Evolutionary conservation across 2,888 invertebrate species (phyloP).

Genomic region (Callyntrura sp.): DNA sequence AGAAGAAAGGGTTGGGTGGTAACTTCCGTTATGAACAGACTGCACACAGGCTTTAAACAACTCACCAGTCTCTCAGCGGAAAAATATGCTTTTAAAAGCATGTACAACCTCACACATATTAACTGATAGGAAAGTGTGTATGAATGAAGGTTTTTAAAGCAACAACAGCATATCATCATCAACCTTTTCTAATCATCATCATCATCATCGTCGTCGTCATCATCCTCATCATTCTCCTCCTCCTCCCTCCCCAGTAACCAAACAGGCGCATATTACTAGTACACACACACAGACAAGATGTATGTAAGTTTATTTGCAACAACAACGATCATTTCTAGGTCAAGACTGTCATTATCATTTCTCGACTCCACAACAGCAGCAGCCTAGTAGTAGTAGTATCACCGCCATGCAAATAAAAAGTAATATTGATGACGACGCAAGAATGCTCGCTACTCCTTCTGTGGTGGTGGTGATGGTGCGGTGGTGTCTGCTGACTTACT

Average conservation of each 20-base stretch:
- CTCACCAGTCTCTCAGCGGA: conserved; percentile 20
- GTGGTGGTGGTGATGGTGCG: neutral
- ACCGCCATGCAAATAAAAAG: conserved; percentile 15
- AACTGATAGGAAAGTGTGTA: neutral
- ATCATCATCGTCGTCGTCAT: neutral
- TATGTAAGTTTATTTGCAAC: neutral
- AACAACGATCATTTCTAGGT: conserved; percentile 60
- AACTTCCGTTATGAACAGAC: conserved; percentile 60
- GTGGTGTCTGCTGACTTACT: neutral
- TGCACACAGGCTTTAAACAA: neutral
- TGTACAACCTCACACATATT: neutral
- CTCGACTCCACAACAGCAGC: conserved; percentile 19
- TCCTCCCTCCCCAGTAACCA: too few species aligned
- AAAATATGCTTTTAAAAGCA: conserved; percentile 32
- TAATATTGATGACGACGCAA: conserved; percentile 40
- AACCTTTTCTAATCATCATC: neutral
- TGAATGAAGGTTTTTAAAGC: neutral
- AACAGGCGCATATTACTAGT: neutral
- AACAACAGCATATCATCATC: neutral
- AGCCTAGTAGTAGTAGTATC: neutral
- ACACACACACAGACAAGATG: neutral
- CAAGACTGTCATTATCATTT: conserved; percentile 61
- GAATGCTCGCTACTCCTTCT: conserved; percentile 15
- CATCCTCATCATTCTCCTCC: conserved; percentile 14
- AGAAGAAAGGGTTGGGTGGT: conserved; percentile 60